Percentiles rank a stretch among this genome's conserved stretches.
Conservation (phyloP, 2,888 invertebrate genomes). For the Ashinkailepas kermadecensis region DNA sequence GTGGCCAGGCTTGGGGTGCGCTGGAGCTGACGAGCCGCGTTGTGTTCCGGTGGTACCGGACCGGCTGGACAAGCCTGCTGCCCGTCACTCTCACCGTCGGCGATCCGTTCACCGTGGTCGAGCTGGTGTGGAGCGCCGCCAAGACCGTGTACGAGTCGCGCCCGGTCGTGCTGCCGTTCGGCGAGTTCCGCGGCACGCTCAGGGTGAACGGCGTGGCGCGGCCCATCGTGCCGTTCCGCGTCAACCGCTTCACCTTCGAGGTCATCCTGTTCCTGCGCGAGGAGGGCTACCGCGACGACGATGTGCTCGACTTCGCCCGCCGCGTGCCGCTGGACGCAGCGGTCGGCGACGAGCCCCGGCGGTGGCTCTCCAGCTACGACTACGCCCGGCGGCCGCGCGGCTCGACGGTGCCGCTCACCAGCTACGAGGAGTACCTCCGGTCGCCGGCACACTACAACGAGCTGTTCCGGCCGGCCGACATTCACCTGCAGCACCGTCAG, state of each 20-base stretch:
- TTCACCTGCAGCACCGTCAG: not conserved
- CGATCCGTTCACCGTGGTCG: not conserved
- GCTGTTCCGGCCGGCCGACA: not conserved
- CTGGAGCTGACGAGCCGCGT: not conserved
- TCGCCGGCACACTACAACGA: not conserved
- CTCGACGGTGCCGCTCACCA: not conserved
- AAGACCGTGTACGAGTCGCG: not conserved
- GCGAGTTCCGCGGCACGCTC: not conserved
- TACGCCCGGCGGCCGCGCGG: not conserved
- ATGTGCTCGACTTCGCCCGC: not conserved
- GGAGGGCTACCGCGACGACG: not conserved
- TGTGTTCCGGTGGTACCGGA: not conserved
- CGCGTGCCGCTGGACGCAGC: not conserved
- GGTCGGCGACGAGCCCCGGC: not conserved
- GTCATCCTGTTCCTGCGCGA: not conserved
- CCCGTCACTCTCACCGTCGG: not conserved
- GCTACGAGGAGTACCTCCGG: not conserved
- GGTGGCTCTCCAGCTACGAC: not conserved
- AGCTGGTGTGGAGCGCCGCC: not conserved
- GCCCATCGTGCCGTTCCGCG: not conserved
- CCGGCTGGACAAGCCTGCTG: not conserved
- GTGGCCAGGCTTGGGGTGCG: not conserved
- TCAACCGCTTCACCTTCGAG: slow-evolving; percentile 7
- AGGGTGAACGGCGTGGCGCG: not conserved
- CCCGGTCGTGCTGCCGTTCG: not conserved